Evolutionary conservation across 2,797 vertebrate genomes (phyloP), one percentile per base, ranked within the genome.

Genomic region (Crocidura indochinensis): DNA sequence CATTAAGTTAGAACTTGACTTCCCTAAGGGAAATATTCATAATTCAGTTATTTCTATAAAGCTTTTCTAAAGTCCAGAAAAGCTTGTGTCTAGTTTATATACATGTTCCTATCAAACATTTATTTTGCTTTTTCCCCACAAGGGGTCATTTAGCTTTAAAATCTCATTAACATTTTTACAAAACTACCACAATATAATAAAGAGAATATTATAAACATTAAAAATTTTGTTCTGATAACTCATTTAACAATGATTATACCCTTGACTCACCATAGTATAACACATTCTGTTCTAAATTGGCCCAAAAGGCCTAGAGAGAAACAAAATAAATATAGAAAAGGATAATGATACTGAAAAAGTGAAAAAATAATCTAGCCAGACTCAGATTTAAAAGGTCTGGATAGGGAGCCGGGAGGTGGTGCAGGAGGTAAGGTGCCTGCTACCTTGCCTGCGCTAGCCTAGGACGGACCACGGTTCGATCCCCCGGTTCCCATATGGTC

Each of bases 271-370:
- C 65, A 76, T 87, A 67, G 56, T 94, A 87, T 17, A 74, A 49
- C 53, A 84, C 31, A 56, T 90, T 93, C 46, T 80, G 56, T 94
- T 85, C 94, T 92, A 94, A 95, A 94, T 91, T 90, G 92, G 38
- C 88, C 67, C 60, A 64, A 74, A 89, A 91, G 29, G 29, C 62
- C 47, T 71, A 93, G n/a, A 90, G 77, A 84, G 90, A 94, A 47
- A 76, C 74, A 75, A 10, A 95, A 27, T 20, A 88, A 72, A 86
- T 64, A 75, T 26, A 88, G 73, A 90, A 90, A 89, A 74, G 24
- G 47, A 92, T 71, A 47, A 83, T 71, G 46, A 47, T 75, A 46
- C 10, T 24, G 89, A 31, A 56, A 92, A 78, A 92, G 56, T 62
- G 4, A 84, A 90, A 92, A 76, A 47, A n/a, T 2, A 83, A 17